Percentiles rank a stretch among this genome's conserved stretches.
These are phyloP conservation scores for Alouatta palliata DNA, from an alignment of 2,113 vertebrate species.

Conservation along the genomic window DNA sequence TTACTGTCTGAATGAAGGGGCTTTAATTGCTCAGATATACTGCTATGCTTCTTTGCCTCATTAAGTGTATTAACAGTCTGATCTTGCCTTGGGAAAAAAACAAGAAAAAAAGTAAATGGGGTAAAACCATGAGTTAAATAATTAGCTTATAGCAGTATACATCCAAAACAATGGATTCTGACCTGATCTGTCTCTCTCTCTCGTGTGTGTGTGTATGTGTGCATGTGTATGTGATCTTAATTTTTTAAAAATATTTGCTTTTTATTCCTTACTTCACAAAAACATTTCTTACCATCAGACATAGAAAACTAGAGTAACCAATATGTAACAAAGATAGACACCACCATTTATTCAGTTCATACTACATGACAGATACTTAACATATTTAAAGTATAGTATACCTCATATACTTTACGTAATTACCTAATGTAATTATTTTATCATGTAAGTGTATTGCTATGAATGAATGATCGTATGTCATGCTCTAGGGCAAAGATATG, in stretches of 20 bases:
- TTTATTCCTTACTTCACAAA: not conserved
- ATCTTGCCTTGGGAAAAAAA: constrained; percentile 37
- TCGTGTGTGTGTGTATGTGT: not conserved
- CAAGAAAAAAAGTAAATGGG: constrained; percentile 52
- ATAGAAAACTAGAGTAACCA: not conserved
- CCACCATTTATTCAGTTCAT: not conserved
- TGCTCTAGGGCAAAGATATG: not conserved
- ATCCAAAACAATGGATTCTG: not conserved
- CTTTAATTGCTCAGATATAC: constrained; percentile 69
- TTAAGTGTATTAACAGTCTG: constrained; percentile 67
- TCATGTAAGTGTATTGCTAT: not conserved
- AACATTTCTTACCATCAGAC: not conserved
- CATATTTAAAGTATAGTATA: not conserved
- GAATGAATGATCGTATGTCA: not conserved
- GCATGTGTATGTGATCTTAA: not conserved
- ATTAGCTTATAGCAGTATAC: constrained; percentile 37
- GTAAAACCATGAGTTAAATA: constrained; percentile 52
- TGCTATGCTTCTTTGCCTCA: constrained; percentile 62
- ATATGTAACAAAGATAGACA: not conserved
- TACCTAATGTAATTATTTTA: not conserved
- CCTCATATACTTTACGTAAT: not conserved
- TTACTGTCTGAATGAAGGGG: constrained; percentile 56
- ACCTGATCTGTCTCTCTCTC: not conserved
- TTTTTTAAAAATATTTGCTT: not conserved
- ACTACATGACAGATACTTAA: not conserved